Percentiles rank a stretch among this genome's conserved stretches.
These are phyloP conservation scores for Drosophila malerkotliana DNA, from an alignment of 1,140 invertebrate species.

Conservation along the genomic window DNA sequence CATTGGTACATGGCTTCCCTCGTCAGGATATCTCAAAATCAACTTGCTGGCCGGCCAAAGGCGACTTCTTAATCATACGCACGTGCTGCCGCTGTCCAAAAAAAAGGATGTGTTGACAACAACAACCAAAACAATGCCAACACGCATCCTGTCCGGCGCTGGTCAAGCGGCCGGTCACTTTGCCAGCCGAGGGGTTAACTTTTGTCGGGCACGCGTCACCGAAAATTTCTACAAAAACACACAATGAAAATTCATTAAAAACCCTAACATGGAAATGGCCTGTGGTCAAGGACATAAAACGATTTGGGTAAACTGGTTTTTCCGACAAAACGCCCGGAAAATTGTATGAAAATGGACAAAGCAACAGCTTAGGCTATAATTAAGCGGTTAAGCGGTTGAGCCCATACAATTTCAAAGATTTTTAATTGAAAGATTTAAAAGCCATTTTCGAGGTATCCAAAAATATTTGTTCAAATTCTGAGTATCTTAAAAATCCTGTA, in stretches of 20 bases:
- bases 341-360: constrained; percentile 46
- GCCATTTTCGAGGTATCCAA: not conserved
- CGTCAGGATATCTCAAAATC: constrained; percentile 33
- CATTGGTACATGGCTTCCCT: constrained; percentile 8
- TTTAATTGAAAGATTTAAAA: not conserved
- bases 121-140: constrained; percentile 33
- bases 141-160: constrained; percentile 24
- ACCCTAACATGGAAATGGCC: constrained; percentile 17
- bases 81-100: constrained; percentile 52
- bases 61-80: constrained; percentile 60
- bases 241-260: constrained; percentile 31
- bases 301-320: constrained; percentile 60
- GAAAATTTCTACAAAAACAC: constrained; percentile 37
- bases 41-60: constrained; percentile 52
- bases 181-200: constrained; percentile 51
- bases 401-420: not conserved
- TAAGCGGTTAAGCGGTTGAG: constrained; percentile 51
- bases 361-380: constrained; percentile 63
- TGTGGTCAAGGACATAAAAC: constrained; percentile 56
- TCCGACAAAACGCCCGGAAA: constrained; percentile 26
- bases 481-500: not conserved
- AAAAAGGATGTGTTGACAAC: constrained; percentile 49
- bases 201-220: constrained; percentile 55
- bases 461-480: not conserved
- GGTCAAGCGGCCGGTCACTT: constrained; percentile 62